Evolutionary conservation across 1,140 invertebrate species (phyloP).

Genomic region (Lepidostoma basale): DNA sequence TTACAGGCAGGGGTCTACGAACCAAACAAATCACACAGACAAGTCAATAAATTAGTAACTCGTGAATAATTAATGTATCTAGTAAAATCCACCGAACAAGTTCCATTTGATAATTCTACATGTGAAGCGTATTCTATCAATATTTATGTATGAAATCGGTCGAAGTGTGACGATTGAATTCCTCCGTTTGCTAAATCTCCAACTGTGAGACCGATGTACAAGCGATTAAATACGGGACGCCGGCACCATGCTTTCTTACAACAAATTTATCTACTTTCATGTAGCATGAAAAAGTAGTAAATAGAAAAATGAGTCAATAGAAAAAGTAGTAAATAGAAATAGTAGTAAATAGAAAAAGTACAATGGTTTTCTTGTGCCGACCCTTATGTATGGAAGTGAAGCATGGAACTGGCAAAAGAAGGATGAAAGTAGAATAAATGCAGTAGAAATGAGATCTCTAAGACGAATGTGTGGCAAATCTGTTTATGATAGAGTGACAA

Average conservation of each 20-base stretch:
- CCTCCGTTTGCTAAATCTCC: conserved; percentile 24
- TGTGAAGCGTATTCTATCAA: not conserved
- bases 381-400: too few relatives aligned
- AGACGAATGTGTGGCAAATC: too few relatives aligned
- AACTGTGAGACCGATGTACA: conserved; percentile 25
- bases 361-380: too few relatives aligned
- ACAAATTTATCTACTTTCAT: too few relatives aligned
- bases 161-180: conserved; percentile 25
- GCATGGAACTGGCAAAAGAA: too few relatives aligned
- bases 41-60: conserved; percentile 9
- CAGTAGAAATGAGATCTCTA: too few relatives aligned
- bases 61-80: not conserved
- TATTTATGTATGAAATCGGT: not conserved
- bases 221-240: not conserved
- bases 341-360: too few relatives aligned
- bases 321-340: too few relatives aligned
- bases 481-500: too few relatives aligned
- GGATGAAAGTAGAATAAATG: too few relatives aligned
- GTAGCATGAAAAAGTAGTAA: too few relatives aligned
- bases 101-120: conserved; percentile 8
- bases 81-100: not conserved
- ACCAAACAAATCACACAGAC: not conserved
- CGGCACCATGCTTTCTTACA: not conserved
- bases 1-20: not conserved
- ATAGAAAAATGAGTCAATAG: too few relatives aligned